These are phyloP conservation scores for Geococcyx californianus DNA, from an alignment of 2,113 vertebrate genomes.

Conservation along the genomic window DNA sequence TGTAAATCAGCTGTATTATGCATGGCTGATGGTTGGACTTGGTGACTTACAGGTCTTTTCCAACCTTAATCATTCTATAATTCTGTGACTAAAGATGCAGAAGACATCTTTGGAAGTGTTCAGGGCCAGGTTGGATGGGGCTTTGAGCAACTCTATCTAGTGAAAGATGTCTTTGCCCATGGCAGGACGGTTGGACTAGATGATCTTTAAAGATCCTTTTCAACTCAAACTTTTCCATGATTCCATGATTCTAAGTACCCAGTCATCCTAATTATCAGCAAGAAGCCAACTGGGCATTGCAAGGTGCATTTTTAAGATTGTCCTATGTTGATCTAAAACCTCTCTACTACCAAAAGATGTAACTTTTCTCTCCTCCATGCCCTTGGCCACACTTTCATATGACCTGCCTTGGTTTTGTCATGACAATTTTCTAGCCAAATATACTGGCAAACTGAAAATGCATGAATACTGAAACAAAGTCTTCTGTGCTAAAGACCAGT, in stretches of 20 bases:
- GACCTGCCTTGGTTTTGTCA: not conserved
- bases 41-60: no score
- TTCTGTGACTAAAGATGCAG: not conserved
- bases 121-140: not conserved
- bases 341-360: not conserved
- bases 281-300: not conserved
- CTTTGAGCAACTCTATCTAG: not conserved
- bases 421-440: not conserved
- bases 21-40: no score
- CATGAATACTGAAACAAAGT: not conserved
- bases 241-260: not conserved
- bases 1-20: not conserved
- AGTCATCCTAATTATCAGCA: not conserved
- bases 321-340: not conserved
- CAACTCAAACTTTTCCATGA: not conserved
- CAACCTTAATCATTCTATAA: no score
- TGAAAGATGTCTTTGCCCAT: accelerated
- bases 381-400: not conserved
- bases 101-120: not conserved
- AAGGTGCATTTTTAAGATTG: not conserved
- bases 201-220: not conserved
- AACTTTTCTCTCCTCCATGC: not conserved
- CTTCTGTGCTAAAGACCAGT: not conserved
- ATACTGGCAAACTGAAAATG: not conserved
- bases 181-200: accelerated